Evolutionary conservation across 92 coral and sea anemone species (phyloP).

Genomic region (Pocillopora meandrina): DNA sequence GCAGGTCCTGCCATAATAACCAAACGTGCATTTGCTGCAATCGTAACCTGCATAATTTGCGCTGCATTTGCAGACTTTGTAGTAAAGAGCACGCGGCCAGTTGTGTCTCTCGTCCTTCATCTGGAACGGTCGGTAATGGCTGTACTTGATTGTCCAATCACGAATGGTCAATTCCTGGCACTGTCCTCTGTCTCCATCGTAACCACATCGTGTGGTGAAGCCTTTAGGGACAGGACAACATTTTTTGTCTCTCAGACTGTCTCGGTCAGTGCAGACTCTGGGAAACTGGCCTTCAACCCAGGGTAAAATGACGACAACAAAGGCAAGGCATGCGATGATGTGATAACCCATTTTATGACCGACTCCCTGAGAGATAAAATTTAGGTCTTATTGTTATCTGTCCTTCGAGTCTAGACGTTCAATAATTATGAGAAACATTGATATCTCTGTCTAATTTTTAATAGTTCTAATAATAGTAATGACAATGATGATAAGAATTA

Average conservation of each 20-base stretch:
- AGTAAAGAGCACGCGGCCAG: constrained; percentile 64
- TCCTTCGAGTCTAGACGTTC: too few species aligned
- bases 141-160: constrained; percentile 53
- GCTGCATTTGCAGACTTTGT: constrained; percentile 60
- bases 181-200: constrained; percentile 61
- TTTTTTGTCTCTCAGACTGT: constrained; percentile 53
- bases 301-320: constrained; percentile 15
- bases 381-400: too few species aligned
- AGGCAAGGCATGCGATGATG: neutral
- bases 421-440: too few species aligned
- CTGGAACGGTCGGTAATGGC: constrained; percentile 48
- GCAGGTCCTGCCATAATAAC: constrained; percentile 67
- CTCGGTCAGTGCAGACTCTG: constrained; percentile 43
- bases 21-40: constrained; percentile 79
- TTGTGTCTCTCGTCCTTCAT: constrained; percentile 65
- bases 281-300: constrained; percentile 69
- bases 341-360: neutral
- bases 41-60: constrained; percentile 65
- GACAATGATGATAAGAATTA: too few species aligned
- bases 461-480: too few species aligned
- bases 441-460: too few species aligned
- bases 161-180: constrained; percentile 56
- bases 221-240: constrained; percentile 78
- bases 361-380: neutral
- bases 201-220: constrained; percentile 61